Percentiles rank a stretch among this genome's conserved stretches.
Evolutionary conservation across 2,888 invertebrate genomes (phyloP).

Genomic region (Sminthurides aquaticus): DNA sequence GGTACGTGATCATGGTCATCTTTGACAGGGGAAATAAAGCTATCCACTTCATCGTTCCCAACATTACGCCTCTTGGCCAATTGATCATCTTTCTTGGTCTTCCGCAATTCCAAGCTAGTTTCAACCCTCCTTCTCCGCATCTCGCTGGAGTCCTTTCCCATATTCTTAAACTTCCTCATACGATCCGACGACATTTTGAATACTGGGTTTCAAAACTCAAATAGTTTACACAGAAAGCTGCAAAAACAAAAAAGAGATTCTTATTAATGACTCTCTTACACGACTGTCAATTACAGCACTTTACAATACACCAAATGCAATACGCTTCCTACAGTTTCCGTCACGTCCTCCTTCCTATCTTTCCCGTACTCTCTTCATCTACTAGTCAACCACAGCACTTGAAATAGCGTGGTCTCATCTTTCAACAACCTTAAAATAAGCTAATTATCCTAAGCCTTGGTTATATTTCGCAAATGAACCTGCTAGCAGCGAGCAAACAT

Average conservation of each 20-base stretch:
- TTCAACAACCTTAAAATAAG: too few species aligned
- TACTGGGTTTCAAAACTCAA: not conserved
- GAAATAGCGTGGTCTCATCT: too few species aligned
- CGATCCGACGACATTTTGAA: constrained; percentile 46
- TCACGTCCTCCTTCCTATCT: too few species aligned
- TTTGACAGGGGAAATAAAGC: constrained; percentile 45
- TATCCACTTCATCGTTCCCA: constrained; percentile 55
- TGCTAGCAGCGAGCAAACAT: too few species aligned
- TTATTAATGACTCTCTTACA: not conserved
- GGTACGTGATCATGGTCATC: not conserved
- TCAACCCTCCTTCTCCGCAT: constrained; percentile 82
- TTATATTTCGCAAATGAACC: too few species aligned
- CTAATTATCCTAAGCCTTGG: too few species aligned
- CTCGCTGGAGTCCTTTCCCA: constrained; percentile 67
- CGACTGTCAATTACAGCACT: not conserved
- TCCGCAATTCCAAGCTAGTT: constrained; percentile 80
- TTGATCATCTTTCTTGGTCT: constrained; percentile 89
- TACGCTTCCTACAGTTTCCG: too few species aligned
- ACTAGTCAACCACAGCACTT: too few species aligned
- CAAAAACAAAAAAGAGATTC: not conserved
- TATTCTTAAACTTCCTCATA: constrained; percentile 68
- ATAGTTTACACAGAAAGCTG: not conserved
- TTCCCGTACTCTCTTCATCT: too few species aligned
- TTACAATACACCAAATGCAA: too few species aligned
- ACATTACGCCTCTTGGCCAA: constrained; percentile 76